Evolutionary conservation across 2,797 vertebrate genomes (phyloP).

Genomic region (Diceros bicornis): DNA sequence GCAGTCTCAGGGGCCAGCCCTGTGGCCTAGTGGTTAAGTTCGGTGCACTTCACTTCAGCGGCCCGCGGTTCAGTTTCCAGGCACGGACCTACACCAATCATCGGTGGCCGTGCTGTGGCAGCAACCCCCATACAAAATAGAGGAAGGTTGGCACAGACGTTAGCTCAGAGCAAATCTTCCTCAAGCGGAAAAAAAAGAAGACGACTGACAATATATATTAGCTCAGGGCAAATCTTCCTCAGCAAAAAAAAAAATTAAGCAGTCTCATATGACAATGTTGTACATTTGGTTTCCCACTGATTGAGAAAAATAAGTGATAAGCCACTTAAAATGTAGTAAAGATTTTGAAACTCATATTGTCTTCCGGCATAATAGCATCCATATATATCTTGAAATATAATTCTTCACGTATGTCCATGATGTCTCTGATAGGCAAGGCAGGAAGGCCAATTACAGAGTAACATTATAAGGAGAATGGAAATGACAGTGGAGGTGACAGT

Average conservation of each 20-base stretch:
- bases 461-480: neutral
- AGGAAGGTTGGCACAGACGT: too few relatives aligned
- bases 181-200: too few relatives aligned
- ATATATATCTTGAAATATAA: neutral
- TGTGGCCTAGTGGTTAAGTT: too few relatives aligned
- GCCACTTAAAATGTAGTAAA: slow-evolving; percentile 33
- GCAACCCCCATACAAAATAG: too few relatives aligned
- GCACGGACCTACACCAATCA: too few relatives aligned
- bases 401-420: neutral
- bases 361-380: neutral
- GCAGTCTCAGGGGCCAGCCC: neutral
- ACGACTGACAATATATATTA: too few relatives aligned
- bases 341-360: neutral
- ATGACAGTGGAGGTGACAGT: neutral
- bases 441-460: neutral
- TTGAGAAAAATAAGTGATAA: neutral
- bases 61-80: too few relatives aligned
- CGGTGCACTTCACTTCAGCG: too few relatives aligned
- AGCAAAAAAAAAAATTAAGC: neutral
- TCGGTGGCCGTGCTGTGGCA: too few relatives aligned
- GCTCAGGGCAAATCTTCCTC: too few relatives aligned
- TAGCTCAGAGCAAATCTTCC: too few relatives aligned
- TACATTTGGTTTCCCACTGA: neutral
- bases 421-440: neutral
- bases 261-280: neutral